phyloP scores from a whole-genome alignment of 2,888 invertebrate species.

The Lamproptera curius region DNA sequence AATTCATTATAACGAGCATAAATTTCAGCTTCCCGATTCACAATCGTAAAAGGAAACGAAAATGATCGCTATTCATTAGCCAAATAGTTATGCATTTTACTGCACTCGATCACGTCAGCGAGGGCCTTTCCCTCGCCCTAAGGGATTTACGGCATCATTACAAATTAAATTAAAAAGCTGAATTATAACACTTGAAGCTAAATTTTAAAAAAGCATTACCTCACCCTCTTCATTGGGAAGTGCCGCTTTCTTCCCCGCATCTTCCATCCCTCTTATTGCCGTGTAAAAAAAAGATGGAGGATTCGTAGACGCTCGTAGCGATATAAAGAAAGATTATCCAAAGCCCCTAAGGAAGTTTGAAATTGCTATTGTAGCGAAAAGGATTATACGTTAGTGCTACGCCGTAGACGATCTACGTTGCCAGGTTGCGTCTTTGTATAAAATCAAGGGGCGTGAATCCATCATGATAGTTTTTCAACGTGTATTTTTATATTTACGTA shows the following conservation, averaged over 20 bases:
- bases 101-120: slow-evolving; percentile 36
- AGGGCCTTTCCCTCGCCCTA: slow-evolving; percentile 49
- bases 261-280: slow-evolving; percentile 37
- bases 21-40: no score
- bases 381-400: slow-evolving; percentile 79
- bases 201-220: slow-evolving; percentile 77
- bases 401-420: slow-evolving; percentile 65
- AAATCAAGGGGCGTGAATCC: no score
- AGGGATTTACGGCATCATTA: slow-evolving; percentile 57
- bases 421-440: slow-evolving; percentile 38
- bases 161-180: slow-evolving; percentile 77
- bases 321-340: slow-evolving; percentile 79
- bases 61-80: background rate
- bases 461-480: no score
- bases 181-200: slow-evolving; percentile 75
- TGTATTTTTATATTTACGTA: no score
- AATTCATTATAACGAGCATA: no score
- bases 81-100: background rate
- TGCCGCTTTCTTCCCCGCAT: slow-evolving; percentile 58
- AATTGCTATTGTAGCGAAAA: slow-evolving; percentile 80
- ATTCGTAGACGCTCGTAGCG: slow-evolving; percentile 59
- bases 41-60: no score
- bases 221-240: slow-evolving; percentile 73
- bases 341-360: slow-evolving; percentile 79
- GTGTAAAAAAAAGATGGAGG: slow-evolving; percentile 41